These are phyloP conservation scores for Anticlea derivata DNA, from an alignment of 2,888 invertebrate species.

Conservation along the genomic window DNA sequence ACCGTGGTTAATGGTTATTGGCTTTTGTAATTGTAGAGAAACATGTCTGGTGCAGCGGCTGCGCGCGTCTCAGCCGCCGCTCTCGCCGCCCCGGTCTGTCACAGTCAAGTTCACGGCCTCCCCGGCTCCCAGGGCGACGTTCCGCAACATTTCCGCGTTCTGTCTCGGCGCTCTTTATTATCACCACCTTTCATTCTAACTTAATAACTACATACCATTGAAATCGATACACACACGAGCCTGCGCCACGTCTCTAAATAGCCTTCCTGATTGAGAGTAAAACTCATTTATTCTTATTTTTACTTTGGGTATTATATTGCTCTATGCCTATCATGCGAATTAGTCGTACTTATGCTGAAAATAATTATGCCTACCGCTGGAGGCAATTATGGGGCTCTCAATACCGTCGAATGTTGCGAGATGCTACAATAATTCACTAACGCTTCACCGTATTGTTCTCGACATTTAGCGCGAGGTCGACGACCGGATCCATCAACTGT, in stretches of 20 bases:
- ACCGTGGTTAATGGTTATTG: slow-evolving; percentile 6
- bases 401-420: slow-evolving; percentile 37
- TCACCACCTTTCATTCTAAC: slow-evolving; percentile 41
- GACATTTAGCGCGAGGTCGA: slow-evolving; percentile 71
- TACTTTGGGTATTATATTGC: not conserved
- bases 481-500: slow-evolving; percentile 67
- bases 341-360: slow-evolving; percentile 29
- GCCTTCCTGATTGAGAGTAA: slow-evolving; percentile 9
- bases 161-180: slow-evolving; percentile 49
- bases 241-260: not conserved
- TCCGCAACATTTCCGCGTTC: slow-evolving; percentile 56
- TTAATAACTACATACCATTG: slow-evolving; percentile 26
- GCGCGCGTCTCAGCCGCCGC: slow-evolving; percentile 43
- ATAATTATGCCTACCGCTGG: slow-evolving; percentile 31
- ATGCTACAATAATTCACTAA: slow-evolving; percentile 49
- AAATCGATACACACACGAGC: slow-evolving; percentile 20
- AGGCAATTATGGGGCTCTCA: slow-evolving; percentile 41
- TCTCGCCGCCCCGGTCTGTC: slow-evolving; percentile 59
- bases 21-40: slow-evolving; percentile 7
- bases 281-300: not conserved
- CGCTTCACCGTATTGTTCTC: slow-evolving; percentile 73
- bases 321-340: slow-evolving; percentile 15
- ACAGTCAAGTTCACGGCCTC: slow-evolving; percentile 76
- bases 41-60: slow-evolving; percentile 10
- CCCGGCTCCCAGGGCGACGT: slow-evolving; percentile 45